Evolutionary conservation across 2,888 invertebrate species (phyloP).

Genomic region (Tipula lateralis): DNA sequence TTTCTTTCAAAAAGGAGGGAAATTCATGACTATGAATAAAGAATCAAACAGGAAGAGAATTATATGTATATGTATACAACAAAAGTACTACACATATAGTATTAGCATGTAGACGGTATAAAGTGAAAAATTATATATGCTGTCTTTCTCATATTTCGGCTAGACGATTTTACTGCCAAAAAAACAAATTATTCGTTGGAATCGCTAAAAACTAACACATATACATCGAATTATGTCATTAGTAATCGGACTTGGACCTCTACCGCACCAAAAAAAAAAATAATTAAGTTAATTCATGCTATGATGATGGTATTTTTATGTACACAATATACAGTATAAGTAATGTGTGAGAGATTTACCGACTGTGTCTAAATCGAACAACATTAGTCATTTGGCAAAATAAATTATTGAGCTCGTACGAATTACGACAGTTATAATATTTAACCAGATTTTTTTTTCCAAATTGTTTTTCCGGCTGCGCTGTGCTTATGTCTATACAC

Average conservation of each 20-base stretch:
- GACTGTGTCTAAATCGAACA: background rate
- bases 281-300: constrained; percentile 1
- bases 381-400: background rate
- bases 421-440: background rate
- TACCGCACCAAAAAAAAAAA: background rate
- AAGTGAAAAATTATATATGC: background rate
- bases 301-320: background rate
- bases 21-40: background rate
- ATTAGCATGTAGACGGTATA: background rate
- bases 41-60: background rate
- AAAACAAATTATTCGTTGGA: background rate
- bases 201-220: background rate
- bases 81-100: background rate
- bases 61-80: background rate
- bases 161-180: constrained; percentile 6
- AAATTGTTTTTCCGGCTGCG: background rate
- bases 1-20: background rate
- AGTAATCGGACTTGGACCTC: background rate
- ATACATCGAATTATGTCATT: background rate
- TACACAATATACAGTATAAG: background rate
- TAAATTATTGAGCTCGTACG: background rate
- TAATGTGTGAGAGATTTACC: background rate
- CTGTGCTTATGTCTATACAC: background rate
- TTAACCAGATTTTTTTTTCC: background rate
- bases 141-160: background rate